These are phyloP conservation scores for Lophochroa leadbeateri DNA, from an alignment of 2,113 vertebrate genomes.

Conservation along the genomic window DNA sequence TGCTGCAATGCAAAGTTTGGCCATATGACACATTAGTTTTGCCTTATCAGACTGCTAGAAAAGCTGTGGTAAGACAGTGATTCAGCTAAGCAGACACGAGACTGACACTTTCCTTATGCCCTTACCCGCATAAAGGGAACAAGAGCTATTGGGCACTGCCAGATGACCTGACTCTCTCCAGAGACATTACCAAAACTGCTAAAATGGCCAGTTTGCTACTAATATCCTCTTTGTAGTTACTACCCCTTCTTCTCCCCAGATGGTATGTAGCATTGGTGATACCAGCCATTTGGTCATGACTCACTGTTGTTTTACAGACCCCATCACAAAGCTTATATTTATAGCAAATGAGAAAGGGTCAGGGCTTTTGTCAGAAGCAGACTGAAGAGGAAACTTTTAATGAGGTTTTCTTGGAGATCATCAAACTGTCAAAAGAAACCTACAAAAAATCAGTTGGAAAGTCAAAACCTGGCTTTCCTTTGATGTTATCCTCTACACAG, in stretches of 20 bases:
- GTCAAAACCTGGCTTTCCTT: neutral
- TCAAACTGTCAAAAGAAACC: neutral
- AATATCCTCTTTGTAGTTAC: neutral
- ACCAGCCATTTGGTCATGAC: neutral
- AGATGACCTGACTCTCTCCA: neutral
- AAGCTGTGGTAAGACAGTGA: neutral
- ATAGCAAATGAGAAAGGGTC: slow-evolving; percentile 7
- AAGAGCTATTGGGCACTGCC: neutral
- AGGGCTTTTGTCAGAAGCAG: neutral
- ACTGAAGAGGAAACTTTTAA: neutral
- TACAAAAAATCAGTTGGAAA: neutral
- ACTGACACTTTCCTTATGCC: neutral
- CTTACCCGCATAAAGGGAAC: neutral
- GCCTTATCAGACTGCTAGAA: neutral
- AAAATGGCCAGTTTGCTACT: neutral
- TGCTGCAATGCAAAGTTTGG: neutral
- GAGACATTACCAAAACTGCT: neutral
- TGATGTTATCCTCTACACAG: neutral
- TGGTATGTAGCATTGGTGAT: neutral
- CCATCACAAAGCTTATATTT: neutral
- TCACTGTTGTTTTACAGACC: neutral
- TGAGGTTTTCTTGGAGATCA: neutral
- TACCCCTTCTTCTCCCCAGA: neutral
- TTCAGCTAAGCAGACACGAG: neutral
- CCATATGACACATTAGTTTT: slow-evolving; percentile 6